Percentiles rank a stretch among this genome's conserved stretches.
phyloP scores from a whole-genome alignment of 2,113 vertebrate genomes.

The Cynoglossus semilaevis region DNA sequence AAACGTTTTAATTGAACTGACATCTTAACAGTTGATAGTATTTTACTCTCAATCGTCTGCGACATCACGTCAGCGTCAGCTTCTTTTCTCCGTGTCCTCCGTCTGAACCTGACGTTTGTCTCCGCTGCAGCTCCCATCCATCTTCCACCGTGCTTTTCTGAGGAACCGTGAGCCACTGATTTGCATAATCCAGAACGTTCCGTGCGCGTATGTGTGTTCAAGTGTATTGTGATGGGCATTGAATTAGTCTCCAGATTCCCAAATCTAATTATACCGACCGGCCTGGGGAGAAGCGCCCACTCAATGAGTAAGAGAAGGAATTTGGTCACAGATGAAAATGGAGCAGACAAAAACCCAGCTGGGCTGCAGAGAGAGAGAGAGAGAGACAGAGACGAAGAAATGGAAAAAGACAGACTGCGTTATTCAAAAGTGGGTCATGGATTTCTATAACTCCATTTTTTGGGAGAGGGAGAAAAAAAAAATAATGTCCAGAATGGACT shows the following conservation, averaged over 20 bases:
- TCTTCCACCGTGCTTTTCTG: slow-evolving; percentile 67
- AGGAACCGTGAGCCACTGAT: slow-evolving; percentile 57
- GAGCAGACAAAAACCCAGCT: slow-evolving; percentile 44
- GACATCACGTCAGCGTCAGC: slow-evolving; percentile 36
- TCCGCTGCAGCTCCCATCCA: slow-evolving; percentile 49
- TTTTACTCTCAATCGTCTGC: background rate
- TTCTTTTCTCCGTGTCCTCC: slow-evolving; percentile 45
- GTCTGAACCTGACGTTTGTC: slow-evolving; percentile 67
- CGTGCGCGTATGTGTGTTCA: slow-evolving; percentile 8
- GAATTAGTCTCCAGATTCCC: slow-evolving; percentile 64
- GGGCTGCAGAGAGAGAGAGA: slow-evolving; percentile 34
- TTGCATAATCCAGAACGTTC: slow-evolving; percentile 70
- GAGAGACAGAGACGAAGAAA: slow-evolving; percentile 28
- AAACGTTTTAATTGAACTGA: background rate
- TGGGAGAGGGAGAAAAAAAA: slow-evolving; percentile 11
- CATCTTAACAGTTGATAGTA: background rate
- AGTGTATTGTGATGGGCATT: slow-evolving; percentile 45
- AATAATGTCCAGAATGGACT: slow-evolving; percentile 17
- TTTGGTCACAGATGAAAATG: slow-evolving; percentile 56
- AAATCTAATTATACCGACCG: slow-evolving; percentile 69
- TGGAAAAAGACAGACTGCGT: slow-evolving; percentile 36
- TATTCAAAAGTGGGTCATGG: slow-evolving; percentile 52
- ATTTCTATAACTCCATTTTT: slow-evolving; percentile 43
- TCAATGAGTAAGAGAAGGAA: slow-evolving; percentile 55
- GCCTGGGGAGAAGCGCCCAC: slow-evolving; percentile 52